A percentile compares a stretch with the other conserved stretches of the same genome.
Conservation (phyloP, 2,888 invertebrate genomes). For the Oxyteleia sp. region DNA sequence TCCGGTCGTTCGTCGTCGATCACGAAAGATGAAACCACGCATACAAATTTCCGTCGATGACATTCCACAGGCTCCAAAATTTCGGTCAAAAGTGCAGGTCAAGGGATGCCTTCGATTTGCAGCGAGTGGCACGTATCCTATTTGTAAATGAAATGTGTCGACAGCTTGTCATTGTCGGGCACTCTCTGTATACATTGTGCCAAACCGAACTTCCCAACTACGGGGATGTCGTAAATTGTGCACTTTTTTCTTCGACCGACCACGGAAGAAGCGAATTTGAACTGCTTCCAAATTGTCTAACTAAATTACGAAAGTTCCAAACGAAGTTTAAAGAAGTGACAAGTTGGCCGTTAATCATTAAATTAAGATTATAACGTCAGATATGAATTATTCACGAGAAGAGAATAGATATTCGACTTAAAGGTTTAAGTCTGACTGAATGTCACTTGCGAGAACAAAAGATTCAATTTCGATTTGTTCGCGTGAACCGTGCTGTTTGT, state of each 20-base stretch:
- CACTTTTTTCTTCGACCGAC: slow-evolving; percentile 26
- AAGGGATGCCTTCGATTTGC: slow-evolving; percentile 4
- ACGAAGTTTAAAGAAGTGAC: slow-evolving; percentile 27
- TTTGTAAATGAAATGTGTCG: slow-evolving; percentile 30
- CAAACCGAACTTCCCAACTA: slow-evolving; percentile 34
- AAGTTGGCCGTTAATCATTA: slow-evolving; percentile 37
- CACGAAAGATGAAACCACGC: not conserved
- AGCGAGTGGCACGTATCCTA: slow-evolving; percentile 18
- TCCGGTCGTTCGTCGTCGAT: not conserved
- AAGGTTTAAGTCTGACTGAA: too few relatives aligned
- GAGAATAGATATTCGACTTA: too few relatives aligned
- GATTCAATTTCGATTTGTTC: too few relatives aligned
- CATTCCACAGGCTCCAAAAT: not conserved
- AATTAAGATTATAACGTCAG: slow-evolving; percentile 34
- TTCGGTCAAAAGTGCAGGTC: slow-evolving; percentile 14
- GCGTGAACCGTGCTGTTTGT: too few relatives aligned
- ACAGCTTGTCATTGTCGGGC: slow-evolving; percentile 37
- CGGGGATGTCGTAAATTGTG: slow-evolving; percentile 24
- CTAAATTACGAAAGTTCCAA: slow-evolving; percentile 46
- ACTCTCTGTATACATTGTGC: slow-evolving; percentile 37
- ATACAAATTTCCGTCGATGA: not conserved
- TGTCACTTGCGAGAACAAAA: too few relatives aligned
- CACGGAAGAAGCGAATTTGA: slow-evolving; percentile 37
- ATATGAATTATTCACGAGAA: slow-evolving; percentile 23
- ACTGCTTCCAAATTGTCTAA: slow-evolving; percentile 54